Conservation (phyloP, 2,113 vertebrate species). For the Morone saxatilis region DNA sequence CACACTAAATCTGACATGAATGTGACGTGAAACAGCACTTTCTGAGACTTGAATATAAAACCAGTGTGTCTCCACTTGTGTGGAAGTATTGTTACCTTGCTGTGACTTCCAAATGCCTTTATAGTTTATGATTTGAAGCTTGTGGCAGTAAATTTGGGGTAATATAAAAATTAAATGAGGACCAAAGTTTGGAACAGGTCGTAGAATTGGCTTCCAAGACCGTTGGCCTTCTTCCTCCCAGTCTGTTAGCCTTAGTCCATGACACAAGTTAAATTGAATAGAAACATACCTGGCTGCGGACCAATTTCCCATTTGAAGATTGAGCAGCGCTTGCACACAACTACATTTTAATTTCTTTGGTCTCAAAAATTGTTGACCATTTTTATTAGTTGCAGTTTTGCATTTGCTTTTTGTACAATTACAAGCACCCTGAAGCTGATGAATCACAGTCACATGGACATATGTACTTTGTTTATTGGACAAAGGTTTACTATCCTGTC, state of each 20-base stretch:
- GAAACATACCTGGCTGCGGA: neutral
- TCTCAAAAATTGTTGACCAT: neutral
- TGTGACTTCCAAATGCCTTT: constrained; percentile 23
- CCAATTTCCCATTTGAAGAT: constrained; percentile 11
- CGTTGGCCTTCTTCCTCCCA: neutral
- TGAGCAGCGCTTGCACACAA: neutral
- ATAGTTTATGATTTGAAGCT: constrained; percentile 28
- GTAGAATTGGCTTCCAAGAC: constrained; percentile 20
- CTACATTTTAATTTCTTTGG: neutral
- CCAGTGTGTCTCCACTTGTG: neutral
- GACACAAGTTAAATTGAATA: neutral
- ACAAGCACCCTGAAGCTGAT: neutral
- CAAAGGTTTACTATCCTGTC: neutral
- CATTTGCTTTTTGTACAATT: neutral
- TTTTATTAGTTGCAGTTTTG: neutral
- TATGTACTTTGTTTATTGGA: constrained; percentile 1
- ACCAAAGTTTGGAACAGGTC: constrained; percentile 14
- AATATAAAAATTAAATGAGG: constrained; percentile 25
- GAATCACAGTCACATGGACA: neutral
- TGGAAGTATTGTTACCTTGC: neutral
- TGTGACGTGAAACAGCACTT: neutral
- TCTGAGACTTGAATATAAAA: neutral
- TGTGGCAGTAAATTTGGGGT: constrained; percentile 7
- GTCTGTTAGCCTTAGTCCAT: neutral
- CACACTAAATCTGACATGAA: neutral